phyloP scores from a whole-genome alignment of 2,113 vertebrate species.

The Bufo bufo region DNA sequence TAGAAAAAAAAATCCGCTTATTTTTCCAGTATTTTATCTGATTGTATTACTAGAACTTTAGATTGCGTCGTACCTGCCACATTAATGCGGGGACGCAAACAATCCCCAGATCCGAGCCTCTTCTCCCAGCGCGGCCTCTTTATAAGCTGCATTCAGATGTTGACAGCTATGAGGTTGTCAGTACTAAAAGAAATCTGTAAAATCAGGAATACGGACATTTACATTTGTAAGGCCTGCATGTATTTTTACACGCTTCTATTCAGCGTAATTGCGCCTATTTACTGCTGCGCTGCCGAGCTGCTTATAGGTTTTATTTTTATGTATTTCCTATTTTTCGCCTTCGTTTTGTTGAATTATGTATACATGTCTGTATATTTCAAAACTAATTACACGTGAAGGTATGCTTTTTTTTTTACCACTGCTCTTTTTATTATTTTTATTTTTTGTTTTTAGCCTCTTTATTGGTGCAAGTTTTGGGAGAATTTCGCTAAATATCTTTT shows the following conservation, averaged over 20 bases:
- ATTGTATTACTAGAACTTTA: neutral
- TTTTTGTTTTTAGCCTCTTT: too few species aligned
- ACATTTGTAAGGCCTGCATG: constrained; percentile 14
- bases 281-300: neutral
- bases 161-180: neutral
- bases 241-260: neutral
- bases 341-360: neutral
- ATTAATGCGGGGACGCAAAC: neutral
- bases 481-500: too few species aligned
- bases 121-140: neutral
- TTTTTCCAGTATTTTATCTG: too few species aligned
- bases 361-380: neutral
- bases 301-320: neutral
- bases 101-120: neutral
- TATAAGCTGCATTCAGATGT: neutral
- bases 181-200: neutral
- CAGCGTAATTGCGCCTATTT: constrained; percentile 15
- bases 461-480: too few species aligned
- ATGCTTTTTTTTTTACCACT: too few species aligned
- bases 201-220: constrained; percentile 5
- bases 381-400: too few species aligned
- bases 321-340: neutral
- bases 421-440: too few species aligned
- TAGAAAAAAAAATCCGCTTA: too few species aligned
- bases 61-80: neutral